These are phyloP conservation scores for Rhynchotus rufescens DNA, from an alignment of 2,797 vertebrate species.

Conservation along the genomic window DNA sequence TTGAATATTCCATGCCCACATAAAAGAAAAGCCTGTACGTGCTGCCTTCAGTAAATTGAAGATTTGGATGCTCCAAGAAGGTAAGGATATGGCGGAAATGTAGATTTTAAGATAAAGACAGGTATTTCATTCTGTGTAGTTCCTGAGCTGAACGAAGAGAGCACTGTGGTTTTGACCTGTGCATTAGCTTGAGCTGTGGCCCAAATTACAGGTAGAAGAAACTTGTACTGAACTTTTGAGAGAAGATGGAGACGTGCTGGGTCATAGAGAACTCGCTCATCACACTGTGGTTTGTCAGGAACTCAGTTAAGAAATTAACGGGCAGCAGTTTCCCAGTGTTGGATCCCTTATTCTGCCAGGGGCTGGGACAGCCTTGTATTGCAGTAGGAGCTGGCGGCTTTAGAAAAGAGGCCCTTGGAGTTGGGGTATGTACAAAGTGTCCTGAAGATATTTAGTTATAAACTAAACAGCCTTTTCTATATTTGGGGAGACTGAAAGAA, in stretches of 20 bases:
- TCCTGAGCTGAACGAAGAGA: not conserved
- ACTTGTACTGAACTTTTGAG: not conserved
- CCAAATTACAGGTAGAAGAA: not conserved
- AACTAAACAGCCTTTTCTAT: not conserved
- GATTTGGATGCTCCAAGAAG: not conserved
- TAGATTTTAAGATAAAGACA: not conserved
- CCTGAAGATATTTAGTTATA: not conserved
- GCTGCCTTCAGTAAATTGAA: not conserved
- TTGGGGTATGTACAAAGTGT: not conserved
- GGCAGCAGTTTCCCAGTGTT: not conserved
- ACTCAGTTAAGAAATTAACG: not conserved
- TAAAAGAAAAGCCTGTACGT: conserved; percentile 23
- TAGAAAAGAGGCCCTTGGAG: not conserved
- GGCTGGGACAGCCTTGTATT: not conserved
- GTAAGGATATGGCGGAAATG: not conserved
- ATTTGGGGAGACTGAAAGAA: not conserved
- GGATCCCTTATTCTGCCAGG: not conserved
- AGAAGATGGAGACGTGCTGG: not conserved
- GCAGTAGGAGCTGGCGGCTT: not conserved
- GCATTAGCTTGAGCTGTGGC: not conserved
- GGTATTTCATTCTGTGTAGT: not conserved
- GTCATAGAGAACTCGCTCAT: not conserved
- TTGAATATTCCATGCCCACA: conserved; percentile 27
- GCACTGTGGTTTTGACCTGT: not conserved
- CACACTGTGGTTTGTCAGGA: not conserved